Conservation (phyloP, 2,113 vertebrate genomes). For the Mastomys natalensis region DNA sequence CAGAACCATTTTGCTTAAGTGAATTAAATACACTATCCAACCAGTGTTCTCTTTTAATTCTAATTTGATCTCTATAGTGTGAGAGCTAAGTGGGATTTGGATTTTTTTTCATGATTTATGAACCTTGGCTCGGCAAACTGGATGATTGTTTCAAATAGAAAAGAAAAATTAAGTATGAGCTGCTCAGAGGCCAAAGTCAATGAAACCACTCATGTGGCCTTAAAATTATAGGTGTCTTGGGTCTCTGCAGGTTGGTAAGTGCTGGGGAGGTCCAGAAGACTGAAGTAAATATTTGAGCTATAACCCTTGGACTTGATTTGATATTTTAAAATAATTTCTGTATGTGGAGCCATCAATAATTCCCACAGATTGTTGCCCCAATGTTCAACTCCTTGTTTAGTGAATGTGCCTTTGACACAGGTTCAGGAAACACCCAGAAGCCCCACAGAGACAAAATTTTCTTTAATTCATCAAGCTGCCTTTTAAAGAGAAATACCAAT, state of each 20-base stretch:
- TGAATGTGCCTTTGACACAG: background rate
- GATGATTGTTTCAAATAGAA: conserved; percentile 44
- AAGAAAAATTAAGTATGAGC: background rate
- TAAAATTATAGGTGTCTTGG: background rate
- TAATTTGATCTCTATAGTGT: background rate
- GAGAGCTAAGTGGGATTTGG: background rate
- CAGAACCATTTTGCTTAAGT: background rate
- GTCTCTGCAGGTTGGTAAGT: background rate
- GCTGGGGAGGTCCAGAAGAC: background rate
- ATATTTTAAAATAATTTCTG: background rate
- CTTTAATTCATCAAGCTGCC: background rate
- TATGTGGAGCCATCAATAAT: background rate
- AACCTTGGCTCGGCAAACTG: conserved; percentile 45
- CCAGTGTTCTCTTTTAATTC: background rate
- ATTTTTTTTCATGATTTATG: conserved; percentile 10
- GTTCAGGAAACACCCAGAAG: background rate
- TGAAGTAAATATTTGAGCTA: background rate
- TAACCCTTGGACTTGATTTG: background rate
- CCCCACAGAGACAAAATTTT: background rate
- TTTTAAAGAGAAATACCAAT: conserved; percentile 33
- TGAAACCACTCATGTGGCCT: background rate
- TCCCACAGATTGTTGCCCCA: background rate
- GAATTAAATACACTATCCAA: background rate
- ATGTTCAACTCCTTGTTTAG: background rate
- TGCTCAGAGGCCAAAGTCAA: conserved; percentile 46